A percentile compares a stretch with the other conserved stretches of the same genome.
Conservation (phyloP, 2,888 invertebrate species). For the Pollenia amentaria region DNA sequence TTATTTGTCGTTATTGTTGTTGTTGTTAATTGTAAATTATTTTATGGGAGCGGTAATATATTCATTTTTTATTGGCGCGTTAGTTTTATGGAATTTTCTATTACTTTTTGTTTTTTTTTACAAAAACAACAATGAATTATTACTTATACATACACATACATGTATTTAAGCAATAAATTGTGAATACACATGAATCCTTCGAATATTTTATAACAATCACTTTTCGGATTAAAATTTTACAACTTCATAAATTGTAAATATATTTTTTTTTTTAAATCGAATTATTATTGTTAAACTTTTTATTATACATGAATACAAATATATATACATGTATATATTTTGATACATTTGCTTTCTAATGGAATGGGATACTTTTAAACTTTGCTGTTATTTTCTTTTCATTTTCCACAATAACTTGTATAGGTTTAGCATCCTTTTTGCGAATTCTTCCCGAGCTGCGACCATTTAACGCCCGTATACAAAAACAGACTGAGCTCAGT, state of each 20-base stretch:
- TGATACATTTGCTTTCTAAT: slow-evolving; percentile 28
- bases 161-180: not conserved
- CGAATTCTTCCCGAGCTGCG: slow-evolving; percentile 76
- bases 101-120: slow-evolving; percentile 22
- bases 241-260: slow-evolving; percentile 19
- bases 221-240: slow-evolving; percentile 17
- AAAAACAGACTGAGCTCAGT: slow-evolving; percentile 84
- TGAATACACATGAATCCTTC: slow-evolving; percentile 44
- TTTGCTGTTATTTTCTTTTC: slow-evolving; percentile 53
- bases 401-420: slow-evolving; percentile 62
- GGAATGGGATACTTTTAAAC: slow-evolving; percentile 46
- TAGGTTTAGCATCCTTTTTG: slow-evolving; percentile 43
- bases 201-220: slow-evolving; percentile 24
- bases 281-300: slow-evolving; percentile 39
- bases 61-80: slow-evolving; percentile 55
- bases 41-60: slow-evolving; percentile 42
- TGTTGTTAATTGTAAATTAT: not conserved
- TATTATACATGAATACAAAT: not conserved
- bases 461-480: slow-evolving; percentile 84
- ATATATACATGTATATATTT: slow-evolving; percentile 5
- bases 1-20: slow-evolving; percentile 26
- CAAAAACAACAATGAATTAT: slow-evolving; percentile 4
- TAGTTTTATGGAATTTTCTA: slow-evolving; percentile 34
- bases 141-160: not conserved
- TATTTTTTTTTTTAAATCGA: not conserved